Conservation (phyloP, 2,888 invertebrate species). For the Stramonita haemastoma region DNA sequence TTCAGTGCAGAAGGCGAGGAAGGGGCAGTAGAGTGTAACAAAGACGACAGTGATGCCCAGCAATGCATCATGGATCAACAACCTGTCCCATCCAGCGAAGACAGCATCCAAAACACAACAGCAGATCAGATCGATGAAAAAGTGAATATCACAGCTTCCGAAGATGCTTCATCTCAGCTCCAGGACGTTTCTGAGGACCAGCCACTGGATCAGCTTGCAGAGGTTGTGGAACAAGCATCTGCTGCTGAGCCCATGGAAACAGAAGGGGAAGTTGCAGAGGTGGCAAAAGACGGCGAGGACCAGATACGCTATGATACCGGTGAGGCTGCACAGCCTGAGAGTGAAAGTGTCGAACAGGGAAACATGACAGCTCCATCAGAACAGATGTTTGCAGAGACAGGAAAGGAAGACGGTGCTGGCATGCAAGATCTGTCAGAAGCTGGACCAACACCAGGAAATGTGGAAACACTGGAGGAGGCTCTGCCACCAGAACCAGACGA, state of each 20-base stretch:
- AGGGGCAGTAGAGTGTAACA: background rate
- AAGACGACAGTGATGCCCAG: background rate
- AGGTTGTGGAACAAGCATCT: conserved; percentile 1
- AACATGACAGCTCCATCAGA: too few species aligned
- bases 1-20: background rate
- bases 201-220: background rate
- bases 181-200: background rate
- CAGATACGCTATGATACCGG: background rate
- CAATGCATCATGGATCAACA: background rate
- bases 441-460: background rate
- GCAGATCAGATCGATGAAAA: background rate
- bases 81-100: background rate
- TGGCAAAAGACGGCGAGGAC: background rate
- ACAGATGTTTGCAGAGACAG: background rate
- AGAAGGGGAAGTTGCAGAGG: background rate
- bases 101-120: background rate
- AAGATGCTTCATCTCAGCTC: background rate
- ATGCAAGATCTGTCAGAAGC: background rate
- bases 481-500: background rate
- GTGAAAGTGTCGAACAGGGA: background rate
- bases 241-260: conserved; percentile 34
- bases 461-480: background rate
- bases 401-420: background rate
- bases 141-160: background rate
- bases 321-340: too few species aligned